These are phyloP conservation scores for Catostomus latipinnis DNA, from an alignment of 2,797 vertebrate genomes.

Conservation along the genomic window DNA sequence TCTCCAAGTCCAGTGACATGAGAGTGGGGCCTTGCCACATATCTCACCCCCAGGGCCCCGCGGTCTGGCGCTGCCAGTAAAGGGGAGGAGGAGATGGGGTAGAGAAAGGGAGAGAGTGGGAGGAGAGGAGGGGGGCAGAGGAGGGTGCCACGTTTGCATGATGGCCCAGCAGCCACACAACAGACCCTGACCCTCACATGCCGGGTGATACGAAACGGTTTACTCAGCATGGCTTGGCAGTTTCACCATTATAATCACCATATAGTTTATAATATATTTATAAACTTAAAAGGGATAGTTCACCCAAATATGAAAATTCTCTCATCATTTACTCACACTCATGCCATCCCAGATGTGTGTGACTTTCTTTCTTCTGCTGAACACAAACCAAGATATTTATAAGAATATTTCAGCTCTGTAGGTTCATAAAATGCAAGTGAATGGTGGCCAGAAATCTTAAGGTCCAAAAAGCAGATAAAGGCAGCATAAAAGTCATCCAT, in stretches of 20 bases:
- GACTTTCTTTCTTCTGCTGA: too few species aligned
- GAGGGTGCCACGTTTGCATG: constrained; percentile 78
- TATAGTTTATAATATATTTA: neutral
- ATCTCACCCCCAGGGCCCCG: constrained; percentile 70
- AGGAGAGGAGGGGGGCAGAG: constrained; percentile 53
- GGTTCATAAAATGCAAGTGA: too few species aligned
- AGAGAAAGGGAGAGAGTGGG: constrained; percentile 45
- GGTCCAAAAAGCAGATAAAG: too few species aligned
- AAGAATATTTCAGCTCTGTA: too few species aligned
- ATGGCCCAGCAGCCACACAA: constrained; percentile 45
- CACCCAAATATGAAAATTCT: too few species aligned
- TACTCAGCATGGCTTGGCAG: constrained; percentile 9
- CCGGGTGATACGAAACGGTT: constrained; percentile 10
- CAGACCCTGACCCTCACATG: constrained; percentile 14
- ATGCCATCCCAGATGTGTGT: too few species aligned
- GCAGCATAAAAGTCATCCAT: too few species aligned
- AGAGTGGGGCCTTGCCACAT: constrained; percentile 66
- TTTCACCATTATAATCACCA: neutral
- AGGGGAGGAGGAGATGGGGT: constrained; percentile 62
- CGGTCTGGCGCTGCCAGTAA: constrained; percentile 56
- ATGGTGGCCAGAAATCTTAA: too few species aligned
- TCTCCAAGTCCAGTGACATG: constrained; percentile 36
- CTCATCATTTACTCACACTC: too few species aligned
- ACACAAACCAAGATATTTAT: too few species aligned
- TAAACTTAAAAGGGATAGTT: too few species aligned